These are phyloP conservation scores for Mycetomoellerius zeteki DNA, from an alignment of 1,140 invertebrate genomes.

Conservation along the genomic window DNA sequence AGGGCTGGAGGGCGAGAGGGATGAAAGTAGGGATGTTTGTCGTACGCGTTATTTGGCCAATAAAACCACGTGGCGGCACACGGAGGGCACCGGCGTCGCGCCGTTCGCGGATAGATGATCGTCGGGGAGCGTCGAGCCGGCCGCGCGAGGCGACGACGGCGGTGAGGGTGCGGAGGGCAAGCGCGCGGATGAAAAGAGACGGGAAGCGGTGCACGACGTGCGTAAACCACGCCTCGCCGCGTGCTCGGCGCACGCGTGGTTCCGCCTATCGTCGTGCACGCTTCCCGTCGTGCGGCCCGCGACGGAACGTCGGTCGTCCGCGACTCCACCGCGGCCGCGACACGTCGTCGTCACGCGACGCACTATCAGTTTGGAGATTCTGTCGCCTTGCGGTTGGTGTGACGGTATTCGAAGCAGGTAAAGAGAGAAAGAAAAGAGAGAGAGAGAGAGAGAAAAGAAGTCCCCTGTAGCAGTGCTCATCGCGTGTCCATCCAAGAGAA, in stretches of 20 bases:
- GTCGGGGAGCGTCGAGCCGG: conserved; percentile 17
- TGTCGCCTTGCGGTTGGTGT: conserved; percentile 24
- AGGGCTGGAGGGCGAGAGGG: background rate
- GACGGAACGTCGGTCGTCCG: conserved; percentile 57
- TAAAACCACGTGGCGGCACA: conserved; percentile 84
- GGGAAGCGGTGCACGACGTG: background rate
- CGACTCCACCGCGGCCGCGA: conserved; percentile 62
- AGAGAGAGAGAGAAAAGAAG: background rate
- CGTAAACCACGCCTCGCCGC: conserved; percentile 72
- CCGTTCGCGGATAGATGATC: conserved; percentile 49
- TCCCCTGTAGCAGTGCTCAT: background rate
- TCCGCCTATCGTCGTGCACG: conserved; percentile 78
- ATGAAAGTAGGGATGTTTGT: conserved; percentile 81
- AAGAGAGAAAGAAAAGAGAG: background rate
- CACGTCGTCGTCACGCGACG: conserved; percentile 66
- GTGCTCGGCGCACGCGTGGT: conserved; percentile 76
- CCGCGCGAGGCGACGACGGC: conserved; percentile 41
- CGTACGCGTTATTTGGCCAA: conserved; percentile 86
- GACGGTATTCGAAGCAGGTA: conserved; percentile 16
- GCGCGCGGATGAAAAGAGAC: conserved; percentile 9
- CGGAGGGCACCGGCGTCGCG: conserved; percentile 64
- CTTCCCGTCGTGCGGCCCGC: conserved; percentile 63
- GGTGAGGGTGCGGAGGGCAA: conserved; percentile 9
- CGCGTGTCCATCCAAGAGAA: conserved; percentile 29
- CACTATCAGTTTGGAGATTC: conserved; percentile 64